phyloP scores from a whole-genome alignment of 2,888 invertebrate species.

The Drosophila quinaria region DNA sequence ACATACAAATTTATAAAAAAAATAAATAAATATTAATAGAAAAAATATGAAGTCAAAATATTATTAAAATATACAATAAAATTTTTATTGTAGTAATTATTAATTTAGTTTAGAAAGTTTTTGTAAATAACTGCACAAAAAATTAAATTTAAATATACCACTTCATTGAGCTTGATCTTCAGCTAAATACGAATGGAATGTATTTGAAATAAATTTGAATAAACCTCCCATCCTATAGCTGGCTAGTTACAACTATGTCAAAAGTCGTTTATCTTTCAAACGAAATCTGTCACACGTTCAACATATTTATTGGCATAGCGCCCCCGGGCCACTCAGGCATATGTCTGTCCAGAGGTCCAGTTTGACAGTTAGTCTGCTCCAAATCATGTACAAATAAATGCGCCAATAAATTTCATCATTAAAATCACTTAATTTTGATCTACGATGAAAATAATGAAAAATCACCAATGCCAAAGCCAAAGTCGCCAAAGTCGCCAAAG shows the following conservation, averaged over 20 bases:
- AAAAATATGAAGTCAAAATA: too few species aligned
- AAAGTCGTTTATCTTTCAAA: constrained; percentile 42
- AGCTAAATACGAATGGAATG: constrained; percentile 1
- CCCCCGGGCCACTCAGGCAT: constrained; percentile 25
- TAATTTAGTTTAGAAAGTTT: too few species aligned
- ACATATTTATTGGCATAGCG: constrained; percentile 59
- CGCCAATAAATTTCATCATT: constrained; percentile 74
- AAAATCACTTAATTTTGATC: constrained; percentile 75
- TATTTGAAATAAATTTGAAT: constrained; percentile 1
- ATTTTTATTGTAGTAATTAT: too few species aligned
- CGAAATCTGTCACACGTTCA: constrained; percentile 60
- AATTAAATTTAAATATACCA: background rate
- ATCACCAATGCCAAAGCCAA: constrained; percentile 57
- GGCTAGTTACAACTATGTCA: constrained; percentile 3
- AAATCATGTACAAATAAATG: constrained; percentile 67
- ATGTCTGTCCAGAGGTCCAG: constrained; percentile 6
- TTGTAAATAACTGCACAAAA: too few species aligned
- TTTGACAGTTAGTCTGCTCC: constrained; percentile 41
- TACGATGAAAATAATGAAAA: constrained; percentile 70
- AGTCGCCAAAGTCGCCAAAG: constrained; percentile 14
- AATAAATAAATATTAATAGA: too few species aligned
- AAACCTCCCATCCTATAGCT: constrained; percentile 36
- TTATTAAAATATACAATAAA: too few species aligned
- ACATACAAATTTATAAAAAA: too few species aligned
- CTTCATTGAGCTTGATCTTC: constrained; percentile 11